Percentiles rank a stretch among this genome's conserved stretches.
Conservation (phyloP, 2,113 vertebrate genomes). For the Pluvialis apricaria region DNA sequence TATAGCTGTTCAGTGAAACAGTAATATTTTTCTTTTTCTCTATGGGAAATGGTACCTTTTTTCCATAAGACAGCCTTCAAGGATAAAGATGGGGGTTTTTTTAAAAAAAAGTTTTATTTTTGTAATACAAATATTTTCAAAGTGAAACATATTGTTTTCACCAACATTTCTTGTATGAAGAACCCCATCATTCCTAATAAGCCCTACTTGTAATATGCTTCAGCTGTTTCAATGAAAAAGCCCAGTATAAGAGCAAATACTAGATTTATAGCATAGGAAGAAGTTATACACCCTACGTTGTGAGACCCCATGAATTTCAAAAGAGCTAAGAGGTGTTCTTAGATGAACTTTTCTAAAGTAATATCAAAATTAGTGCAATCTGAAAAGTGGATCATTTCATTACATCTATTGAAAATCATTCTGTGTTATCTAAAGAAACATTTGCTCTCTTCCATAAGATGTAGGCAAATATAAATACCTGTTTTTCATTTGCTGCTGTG, state of each 20-base stretch:
- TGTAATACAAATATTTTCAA: neutral
- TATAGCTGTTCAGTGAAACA: neutral
- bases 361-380: neutral
- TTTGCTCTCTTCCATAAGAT: neutral
- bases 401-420: neutral
- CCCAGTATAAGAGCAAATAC: neutral
- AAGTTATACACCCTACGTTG: neutral
- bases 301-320: neutral
- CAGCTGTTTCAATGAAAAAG: neutral
- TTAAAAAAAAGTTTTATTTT: neutral
- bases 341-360: neutral
- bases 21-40: neutral
- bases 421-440: neutral
- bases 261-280: neutral
- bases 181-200: neutral
- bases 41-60: neutral
- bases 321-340: neutral
- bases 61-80: neutral
- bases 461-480: neutral
- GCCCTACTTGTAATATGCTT: neutral
- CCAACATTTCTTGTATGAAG: neutral
- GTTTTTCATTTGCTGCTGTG: neutral
- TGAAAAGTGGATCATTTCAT: neutral
- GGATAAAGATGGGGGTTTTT: neutral
- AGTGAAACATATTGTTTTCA: neutral